Base-by-base conservation (phyloP, 2,113 vertebrate genomes). In the Paradoxurus hermaphroditus region DNA sequence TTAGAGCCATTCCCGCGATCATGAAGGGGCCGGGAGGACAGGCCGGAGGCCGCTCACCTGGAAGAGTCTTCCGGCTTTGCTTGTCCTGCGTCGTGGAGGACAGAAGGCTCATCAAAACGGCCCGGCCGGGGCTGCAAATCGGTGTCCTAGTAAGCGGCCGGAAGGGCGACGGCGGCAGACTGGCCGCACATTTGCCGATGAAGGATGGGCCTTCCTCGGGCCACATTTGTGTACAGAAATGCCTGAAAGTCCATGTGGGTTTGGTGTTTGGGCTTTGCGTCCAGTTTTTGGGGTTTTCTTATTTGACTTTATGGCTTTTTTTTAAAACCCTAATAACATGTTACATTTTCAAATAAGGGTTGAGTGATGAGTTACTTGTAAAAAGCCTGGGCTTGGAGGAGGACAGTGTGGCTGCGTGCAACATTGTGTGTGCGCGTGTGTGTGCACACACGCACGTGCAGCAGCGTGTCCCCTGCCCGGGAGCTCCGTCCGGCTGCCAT, bases 191-290 rank as follows among this genome's bases (percentile, higher is more conserved):
- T 25, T 87, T 91, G 51, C 21, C 86, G 73, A 23, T 44, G 85
- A 93, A 91, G 86, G 53, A 53, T 27, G 85, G 44, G 11, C 62
- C 65, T 88, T 82, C 46, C 86, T 21, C 3, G 1, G 1, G 12
- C 75, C 9, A 16, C 41, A 73, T 63, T 81, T 72, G 12, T 85
- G 49, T 85, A 81, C 86, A 13, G 83, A 83, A 82, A 95, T 86
- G 53, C 81, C 23, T 59, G 36, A 46, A 5, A 65, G 88, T 89
- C 91, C 85, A 1, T 56, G 72, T 53, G 81, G 81, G 36, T 95
- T 97, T 90, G 90, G 44, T 34, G 10, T 98, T 96, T 65, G 23
- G n/a, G 62, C 81, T 96, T 97, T 77, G 97, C 97, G 31, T 97
- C 63, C 65, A 91, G 91, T 81, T 51, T 41, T 73, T 41, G 92